Conservation (phyloP, 2,888 invertebrate genomes). For the Thymelicus sylvestris region DNA sequence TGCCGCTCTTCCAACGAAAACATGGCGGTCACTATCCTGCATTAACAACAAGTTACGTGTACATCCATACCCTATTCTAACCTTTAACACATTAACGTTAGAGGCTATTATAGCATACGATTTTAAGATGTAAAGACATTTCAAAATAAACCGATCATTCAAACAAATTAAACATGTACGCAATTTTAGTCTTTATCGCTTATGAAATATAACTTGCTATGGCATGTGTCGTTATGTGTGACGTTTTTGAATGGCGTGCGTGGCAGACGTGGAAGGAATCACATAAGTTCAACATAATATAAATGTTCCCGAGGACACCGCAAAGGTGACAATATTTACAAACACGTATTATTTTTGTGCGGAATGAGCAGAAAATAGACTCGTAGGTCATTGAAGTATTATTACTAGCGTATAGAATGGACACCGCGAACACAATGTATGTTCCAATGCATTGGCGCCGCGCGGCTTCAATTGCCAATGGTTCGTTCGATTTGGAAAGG, state of each 20-base stretch:
- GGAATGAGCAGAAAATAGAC: slow-evolving; percentile 3
- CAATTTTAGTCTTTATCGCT: background rate
- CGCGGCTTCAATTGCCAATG: too few species aligned
- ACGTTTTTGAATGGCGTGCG: slow-evolving; percentile 27
- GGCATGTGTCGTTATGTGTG: background rate
- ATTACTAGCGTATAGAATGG: too few species aligned
- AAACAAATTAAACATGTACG: slow-evolving; percentile 9
- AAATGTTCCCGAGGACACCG: slow-evolving; percentile 4
- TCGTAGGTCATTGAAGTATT: too few species aligned
- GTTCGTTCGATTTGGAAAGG: too few species aligned
- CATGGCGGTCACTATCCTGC: slow-evolving; percentile 6
- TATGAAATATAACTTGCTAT: background rate
- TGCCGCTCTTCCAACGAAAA: slow-evolving; percentile 38
- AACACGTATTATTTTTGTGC: slow-evolving; percentile 5
- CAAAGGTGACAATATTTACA: slow-evolving; percentile 11
- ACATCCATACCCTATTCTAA: background rate
- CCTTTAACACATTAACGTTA: background rate
- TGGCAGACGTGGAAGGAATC: slow-evolving; percentile 21
- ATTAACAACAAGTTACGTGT: background rate
- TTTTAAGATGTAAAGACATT: background rate
- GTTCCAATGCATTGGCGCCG: too few species aligned
- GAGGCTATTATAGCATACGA: background rate
- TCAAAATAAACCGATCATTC: background rate
- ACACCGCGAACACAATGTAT: too few species aligned
- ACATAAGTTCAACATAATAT: slow-evolving; percentile 9